Percentiles rank a stretch among this genome's conserved stretches.
These are phyloP conservation scores for Elephas maximus DNA, from an alignment of 2,113 vertebrate species.

Conservation along the genomic window DNA sequence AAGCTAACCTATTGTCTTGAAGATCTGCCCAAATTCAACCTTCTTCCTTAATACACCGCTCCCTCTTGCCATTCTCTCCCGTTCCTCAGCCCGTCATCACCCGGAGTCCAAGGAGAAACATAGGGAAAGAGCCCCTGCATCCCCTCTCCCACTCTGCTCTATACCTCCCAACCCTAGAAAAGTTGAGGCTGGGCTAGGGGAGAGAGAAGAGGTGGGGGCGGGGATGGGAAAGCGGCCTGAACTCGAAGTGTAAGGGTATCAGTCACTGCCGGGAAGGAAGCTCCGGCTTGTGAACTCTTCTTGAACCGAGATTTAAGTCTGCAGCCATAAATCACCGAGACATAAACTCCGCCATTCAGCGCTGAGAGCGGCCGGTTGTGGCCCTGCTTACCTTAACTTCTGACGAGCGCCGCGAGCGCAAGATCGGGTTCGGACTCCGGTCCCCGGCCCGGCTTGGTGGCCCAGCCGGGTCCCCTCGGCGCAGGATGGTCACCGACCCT, in stretches of 20 bases:
- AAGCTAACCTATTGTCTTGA: conserved; percentile 75
- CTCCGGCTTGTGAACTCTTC: conserved; percentile 99
- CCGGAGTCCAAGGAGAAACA: conserved; percentile 22
- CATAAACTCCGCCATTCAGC: conserved; percentile 98
- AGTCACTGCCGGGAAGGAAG: conserved; percentile 94
- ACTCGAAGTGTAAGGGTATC: conserved; percentile 94
- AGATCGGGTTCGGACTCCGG: conserved; percentile 87
- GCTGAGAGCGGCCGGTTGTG: conserved; percentile 94
- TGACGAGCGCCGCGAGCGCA: conserved; percentile 95
- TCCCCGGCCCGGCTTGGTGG: conserved; percentile 86
- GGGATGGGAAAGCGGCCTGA: conserved; percentile 89
- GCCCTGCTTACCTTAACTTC: conserved; percentile 99
- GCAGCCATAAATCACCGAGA: conserved; percentile 99
- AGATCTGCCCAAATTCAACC: conserved; percentile 72
- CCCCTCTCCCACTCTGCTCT: background rate
- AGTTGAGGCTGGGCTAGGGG: conserved; percentile 84
- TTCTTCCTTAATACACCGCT: conserved; percentile 10
- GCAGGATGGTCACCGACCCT: conserved; percentile 86
- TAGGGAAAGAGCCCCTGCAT: background rate
- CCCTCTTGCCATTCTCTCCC: background rate
- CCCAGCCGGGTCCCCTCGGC: conserved; percentile 77
- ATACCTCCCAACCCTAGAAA: conserved; percentile 82
- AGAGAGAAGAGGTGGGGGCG: conserved; percentile 76
- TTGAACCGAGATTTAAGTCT: conserved; percentile 99
- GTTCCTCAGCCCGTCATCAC: background rate